Evolutionary conservation across 37 sponge, comb jelly and placozoan species (phyloP), one percentile per base, ranked within the genome.

Genomic region (Hormiphora californensis): DNA sequence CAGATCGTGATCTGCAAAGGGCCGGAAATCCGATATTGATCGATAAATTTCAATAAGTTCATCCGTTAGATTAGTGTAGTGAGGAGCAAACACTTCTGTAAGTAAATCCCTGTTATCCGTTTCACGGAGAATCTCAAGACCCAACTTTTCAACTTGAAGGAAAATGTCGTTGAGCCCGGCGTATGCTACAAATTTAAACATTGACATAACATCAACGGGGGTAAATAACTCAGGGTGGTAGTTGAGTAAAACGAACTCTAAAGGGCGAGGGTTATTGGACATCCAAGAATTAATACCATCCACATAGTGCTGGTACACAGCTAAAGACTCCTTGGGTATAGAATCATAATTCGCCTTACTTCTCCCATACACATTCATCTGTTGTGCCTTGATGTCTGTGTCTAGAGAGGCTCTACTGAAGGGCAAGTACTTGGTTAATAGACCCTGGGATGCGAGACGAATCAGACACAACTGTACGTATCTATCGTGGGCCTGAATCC

Each of bases 161-260:
- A 17, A 34, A 7, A 65, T 65, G 17, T 65, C 67, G 17, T 65
- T 65, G 8, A 65, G 67, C 4, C 67, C 67, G 12, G 67, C 67
- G 35, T 34, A 65, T 33, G 67, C 67, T 33, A 65, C 35, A 28
- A 65, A 65, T 28, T 65, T 65, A 2, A 36, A 5, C 32, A 65
- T 65, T 3, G 67, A 36, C 4, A 65, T 8, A 65, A 65, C 37
- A 65, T 65, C 67, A 65, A 28, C 37, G 28, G 17, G 19, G 28
- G 37, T 32, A 32, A 65, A 65, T 28, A 38, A 38, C 4, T 65
- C 67, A 3, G 67, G 67, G 7, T 19, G 1, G 17, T 65, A 65
- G 28, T 65, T 65, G 37, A 65, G 35, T 65, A 65, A 19, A 4
- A 65, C 35, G 67, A 65, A 65, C 35, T 65, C 67, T 3, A 65